phyloP scores from a whole-genome alignment of 2,113 vertebrate species.

The Eublepharis macularius region DNA sequence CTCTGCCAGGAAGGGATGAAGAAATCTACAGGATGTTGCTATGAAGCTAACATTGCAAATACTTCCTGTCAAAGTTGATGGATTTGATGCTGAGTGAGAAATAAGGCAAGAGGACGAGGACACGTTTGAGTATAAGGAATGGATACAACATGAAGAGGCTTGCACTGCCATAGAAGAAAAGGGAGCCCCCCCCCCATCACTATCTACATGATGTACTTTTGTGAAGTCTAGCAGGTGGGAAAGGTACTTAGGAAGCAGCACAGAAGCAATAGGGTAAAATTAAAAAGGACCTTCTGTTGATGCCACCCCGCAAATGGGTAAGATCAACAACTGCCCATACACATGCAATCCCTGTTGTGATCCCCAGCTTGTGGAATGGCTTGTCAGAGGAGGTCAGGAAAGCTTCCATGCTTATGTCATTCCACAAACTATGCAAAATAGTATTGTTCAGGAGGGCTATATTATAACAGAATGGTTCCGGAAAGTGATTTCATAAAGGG shows the following conservation, averaged over 20 bases:
- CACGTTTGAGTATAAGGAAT: background rate
- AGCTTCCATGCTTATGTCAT: too few relatives aligned
- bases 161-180: background rate
- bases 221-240: background rate
- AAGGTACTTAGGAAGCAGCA: background rate
- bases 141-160: background rate
- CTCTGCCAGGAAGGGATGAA: background rate
- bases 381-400: too few relatives aligned
- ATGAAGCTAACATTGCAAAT: background rate
- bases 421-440: too few relatives aligned
- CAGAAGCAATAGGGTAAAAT: background rate
- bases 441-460: too few relatives aligned
- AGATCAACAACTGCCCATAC: too few relatives aligned
- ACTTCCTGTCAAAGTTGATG: background rate
- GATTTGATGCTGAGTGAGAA: constrained; percentile 17
- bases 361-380: too few relatives aligned
- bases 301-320: too few relatives aligned
- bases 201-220: background rate
- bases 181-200: background rate
- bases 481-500: too few relatives aligned
- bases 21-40: background rate
- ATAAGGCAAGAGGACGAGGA: background rate
- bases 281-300: background rate
- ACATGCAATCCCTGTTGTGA: too few relatives aligned
- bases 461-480: too few relatives aligned